These are phyloP conservation scores for Merluccius polli DNA, from an alignment of 2,797 vertebrate species.

Conservation along the genomic window DNA sequence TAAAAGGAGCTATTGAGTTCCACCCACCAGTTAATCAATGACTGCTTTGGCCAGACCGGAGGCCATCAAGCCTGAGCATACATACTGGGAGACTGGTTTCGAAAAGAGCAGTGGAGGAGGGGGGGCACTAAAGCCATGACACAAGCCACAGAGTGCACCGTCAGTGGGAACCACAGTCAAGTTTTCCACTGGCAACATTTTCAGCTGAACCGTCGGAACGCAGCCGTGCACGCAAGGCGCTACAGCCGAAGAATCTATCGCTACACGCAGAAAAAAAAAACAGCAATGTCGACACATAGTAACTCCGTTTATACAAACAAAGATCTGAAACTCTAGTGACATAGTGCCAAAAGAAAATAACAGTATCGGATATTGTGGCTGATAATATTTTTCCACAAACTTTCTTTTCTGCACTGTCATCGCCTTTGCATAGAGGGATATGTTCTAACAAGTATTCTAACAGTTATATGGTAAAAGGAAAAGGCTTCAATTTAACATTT, in stretches of 20 bases:
- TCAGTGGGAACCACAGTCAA: not conserved
- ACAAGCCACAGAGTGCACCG: not conserved
- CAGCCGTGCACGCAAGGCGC: not conserved
- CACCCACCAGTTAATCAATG: constrained; percentile 60
- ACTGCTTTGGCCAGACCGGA: constrained; percentile 34
- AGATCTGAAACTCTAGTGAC: not conserved
- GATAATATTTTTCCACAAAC: constrained; percentile 4
- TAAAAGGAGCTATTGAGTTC: constrained; percentile 51
- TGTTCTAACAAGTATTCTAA: not conserved
- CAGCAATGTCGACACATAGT: not conserved
- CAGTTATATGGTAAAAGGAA: too few relatives aligned
- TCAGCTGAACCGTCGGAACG: not conserved
- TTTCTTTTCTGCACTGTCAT: not conserved
- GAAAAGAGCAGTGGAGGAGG: not conserved
- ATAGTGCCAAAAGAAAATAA: constrained; percentile 5
- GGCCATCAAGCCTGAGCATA: constrained; percentile 37
- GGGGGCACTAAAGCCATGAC: not conserved
- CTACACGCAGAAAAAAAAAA: not conserved
- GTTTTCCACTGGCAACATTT: not conserved
- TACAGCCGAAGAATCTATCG: not conserved
- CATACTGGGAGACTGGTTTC: constrained; percentile 35
- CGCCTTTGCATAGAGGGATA: not conserved
- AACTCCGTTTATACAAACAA: not conserved
- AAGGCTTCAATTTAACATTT: too few relatives aligned
- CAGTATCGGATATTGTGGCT: not conserved